Evolutionary conservation across 2,888 invertebrate species (phyloP).

Genomic region (Eupithecia vulgata): DNA sequence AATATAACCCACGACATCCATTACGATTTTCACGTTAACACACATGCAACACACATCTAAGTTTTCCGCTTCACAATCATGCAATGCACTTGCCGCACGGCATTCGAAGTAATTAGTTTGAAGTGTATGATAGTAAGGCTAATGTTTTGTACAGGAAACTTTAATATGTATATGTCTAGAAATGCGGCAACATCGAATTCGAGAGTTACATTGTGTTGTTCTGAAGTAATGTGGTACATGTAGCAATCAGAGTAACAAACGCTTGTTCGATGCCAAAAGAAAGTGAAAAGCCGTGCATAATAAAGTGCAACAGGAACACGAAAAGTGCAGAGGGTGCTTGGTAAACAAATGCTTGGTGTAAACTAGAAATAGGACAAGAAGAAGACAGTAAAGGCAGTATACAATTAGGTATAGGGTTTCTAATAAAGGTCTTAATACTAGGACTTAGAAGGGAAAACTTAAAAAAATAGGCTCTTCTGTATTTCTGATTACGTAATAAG

Average conservation of each 20-base stretch:
- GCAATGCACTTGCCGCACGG: conserved; percentile 68
- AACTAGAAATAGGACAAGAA: conserved; percentile 50
- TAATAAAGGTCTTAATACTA: conserved; percentile 55
- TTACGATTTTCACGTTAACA: conserved; percentile 73
- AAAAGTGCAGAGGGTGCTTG: conserved; percentile 66
- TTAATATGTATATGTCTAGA: conserved; percentile 57
- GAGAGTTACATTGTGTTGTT: conserved; percentile 69
- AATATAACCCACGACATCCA: conserved; percentile 83
- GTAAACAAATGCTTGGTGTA: conserved; percentile 46
- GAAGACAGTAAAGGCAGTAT: conserved; percentile 43
- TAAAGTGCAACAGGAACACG: conserved; percentile 74
- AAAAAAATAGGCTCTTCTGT: conserved; percentile 74
- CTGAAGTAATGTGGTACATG: conserved; percentile 67
- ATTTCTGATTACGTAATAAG: conserved; percentile 71
- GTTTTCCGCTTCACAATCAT: conserved; percentile 77
- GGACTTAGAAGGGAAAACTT: conserved; percentile 68
- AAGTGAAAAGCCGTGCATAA: conserved; percentile 74
- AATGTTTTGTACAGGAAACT: conserved; percentile 68
- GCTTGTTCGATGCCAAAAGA: conserved; percentile 62
- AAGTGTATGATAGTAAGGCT: conserved; percentile 57
- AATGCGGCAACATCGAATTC: conserved; percentile 74
- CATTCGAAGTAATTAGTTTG: conserved; percentile 46
- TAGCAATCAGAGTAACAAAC: conserved; percentile 61
- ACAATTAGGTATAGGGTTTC: conserved; percentile 49
- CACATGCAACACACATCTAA: conserved; percentile 84